phyloP scores from a whole-genome alignment of 2,888 invertebrate species.

The Ernsta delagoae region DNA sequence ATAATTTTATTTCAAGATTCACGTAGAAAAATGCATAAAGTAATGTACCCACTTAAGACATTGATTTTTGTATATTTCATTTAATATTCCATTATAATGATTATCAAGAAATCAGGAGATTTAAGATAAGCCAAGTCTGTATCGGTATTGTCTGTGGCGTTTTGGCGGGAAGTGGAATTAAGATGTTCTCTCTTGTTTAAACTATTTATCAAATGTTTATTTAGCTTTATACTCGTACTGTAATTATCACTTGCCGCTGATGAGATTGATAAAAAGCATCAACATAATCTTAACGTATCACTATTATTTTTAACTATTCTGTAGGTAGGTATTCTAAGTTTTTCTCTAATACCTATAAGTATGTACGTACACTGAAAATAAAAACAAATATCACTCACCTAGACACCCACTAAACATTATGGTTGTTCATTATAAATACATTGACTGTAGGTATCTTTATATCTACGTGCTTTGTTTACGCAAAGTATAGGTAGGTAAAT shows the following conservation, averaged over 20 bases:
- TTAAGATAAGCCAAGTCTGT: neutral
- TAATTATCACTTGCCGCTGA: slow-evolving; percentile 12
- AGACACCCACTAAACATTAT: too few species aligned
- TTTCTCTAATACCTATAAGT: too few species aligned
- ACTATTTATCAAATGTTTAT: slow-evolving; percentile 20
- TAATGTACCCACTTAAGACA: too few species aligned
- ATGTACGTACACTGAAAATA: too few species aligned
- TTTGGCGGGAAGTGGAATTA: slow-evolving; percentile 11
- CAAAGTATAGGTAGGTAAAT: neutral
- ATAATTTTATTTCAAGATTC: neutral
- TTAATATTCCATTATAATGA: too few species aligned
- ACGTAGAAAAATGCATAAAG: neutral
- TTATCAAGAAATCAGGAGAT: neutral
- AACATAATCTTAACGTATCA: slow-evolving; percentile 5
- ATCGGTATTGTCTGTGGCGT: neutral
- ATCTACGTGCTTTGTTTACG: neutral
- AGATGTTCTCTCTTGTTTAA: slow-evolving; percentile 6
- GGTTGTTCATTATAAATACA: too few species aligned
- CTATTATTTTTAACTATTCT: too few species aligned
- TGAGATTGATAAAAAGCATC: slow-evolving; percentile 3
- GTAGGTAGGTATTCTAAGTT: too few species aligned
- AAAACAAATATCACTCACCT: too few species aligned
- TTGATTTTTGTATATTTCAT: too few species aligned
- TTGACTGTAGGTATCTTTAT: too few species aligned
- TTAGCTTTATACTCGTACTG: slow-evolving; percentile 18